Evolutionary conservation across 2,797 vertebrate genomes (phyloP).

Genomic region (Microtus obscurus): DNA sequence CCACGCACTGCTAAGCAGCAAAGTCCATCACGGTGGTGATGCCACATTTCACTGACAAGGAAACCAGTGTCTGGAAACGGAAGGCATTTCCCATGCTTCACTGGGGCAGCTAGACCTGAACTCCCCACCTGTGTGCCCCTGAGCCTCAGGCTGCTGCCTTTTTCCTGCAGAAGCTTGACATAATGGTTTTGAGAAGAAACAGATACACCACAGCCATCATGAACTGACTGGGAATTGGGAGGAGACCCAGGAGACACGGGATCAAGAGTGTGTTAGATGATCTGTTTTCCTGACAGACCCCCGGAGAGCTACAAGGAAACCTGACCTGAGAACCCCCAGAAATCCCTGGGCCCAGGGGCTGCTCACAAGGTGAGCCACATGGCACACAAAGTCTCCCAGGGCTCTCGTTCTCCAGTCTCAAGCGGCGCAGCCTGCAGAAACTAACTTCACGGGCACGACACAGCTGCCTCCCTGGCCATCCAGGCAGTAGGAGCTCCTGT

Average conservation of each 20-base stretch:
- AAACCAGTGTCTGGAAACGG: not conserved
- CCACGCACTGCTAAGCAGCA: not conserved
- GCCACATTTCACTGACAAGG: not conserved
- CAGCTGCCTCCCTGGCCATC: not conserved
- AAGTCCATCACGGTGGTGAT: not conserved
- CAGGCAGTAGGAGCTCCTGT: fast-evolving
- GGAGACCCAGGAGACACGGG: not conserved
- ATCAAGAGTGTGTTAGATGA: conserved; percentile 44
- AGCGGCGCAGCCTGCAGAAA: not conserved
- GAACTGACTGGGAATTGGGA: conserved; percentile 51
- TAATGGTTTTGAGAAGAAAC: not conserved
- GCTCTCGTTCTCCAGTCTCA: conserved; percentile 10
- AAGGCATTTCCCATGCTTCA: not conserved
- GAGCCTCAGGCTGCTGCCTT: not conserved
- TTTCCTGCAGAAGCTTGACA: not conserved
- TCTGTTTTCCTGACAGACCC: conserved; percentile 68
- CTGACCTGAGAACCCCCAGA: conserved; percentile 44
- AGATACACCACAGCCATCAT: not conserved
- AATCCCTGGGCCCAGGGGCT: conserved; percentile 13
- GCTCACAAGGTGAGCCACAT: conserved; percentile 5
- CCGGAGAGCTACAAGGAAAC: conserved; percentile 62
- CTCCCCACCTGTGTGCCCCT: not conserved
- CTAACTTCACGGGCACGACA: fast-evolving
- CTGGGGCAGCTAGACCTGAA: not conserved
- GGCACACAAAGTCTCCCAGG: not conserved